A percentile compares a stretch with the other conserved stretches of the same genome.
Evolutionary conservation across 2,888 invertebrate genomes (phyloP).

Genomic region (Mythimna vitellina): DNA sequence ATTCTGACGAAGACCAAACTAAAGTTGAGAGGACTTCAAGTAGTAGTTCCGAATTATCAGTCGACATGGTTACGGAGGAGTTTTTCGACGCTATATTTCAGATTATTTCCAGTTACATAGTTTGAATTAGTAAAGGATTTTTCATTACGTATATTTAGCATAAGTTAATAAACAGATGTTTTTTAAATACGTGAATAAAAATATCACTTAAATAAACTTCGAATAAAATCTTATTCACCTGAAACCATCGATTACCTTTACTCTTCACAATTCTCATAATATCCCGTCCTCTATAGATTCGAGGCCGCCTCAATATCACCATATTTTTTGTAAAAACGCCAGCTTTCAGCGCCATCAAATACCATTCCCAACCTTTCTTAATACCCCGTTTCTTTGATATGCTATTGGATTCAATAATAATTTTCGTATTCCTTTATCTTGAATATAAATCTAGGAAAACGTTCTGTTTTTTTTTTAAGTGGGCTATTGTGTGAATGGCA

Average conservation of each 20-base stretch:
- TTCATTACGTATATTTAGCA: no score
- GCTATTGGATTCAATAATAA: constrained; percentile 34
- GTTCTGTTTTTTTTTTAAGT: not conserved
- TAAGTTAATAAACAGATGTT: not conserved
- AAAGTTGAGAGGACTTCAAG: no score
- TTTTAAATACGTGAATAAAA: not conserved
- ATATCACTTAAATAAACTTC: not conserved
- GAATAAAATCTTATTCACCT: not conserved
- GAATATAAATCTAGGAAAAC: constrained; percentile 24
- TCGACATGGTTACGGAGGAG: no score
- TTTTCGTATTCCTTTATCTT: constrained; percentile 20
- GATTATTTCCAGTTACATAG: no score
- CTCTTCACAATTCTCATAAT: constrained; percentile 13
- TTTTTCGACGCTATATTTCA: no score
- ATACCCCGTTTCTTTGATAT: constrained; percentile 28
- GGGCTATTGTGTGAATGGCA: no score
- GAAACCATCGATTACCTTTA: constrained; percentile 18
- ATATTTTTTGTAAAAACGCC: constrained; percentile 50
- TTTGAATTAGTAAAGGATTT: no score
- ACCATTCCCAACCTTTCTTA: constrained; percentile 41
- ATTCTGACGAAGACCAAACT: no score
- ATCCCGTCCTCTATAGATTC: constrained; percentile 20
- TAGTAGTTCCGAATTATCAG: no score
- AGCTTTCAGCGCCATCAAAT: constrained; percentile 47
- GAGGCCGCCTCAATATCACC: constrained; percentile 32